Base-by-base conservation (phyloP, 2,113 vertebrate genomes). In the Mastomys coucha region DNA sequence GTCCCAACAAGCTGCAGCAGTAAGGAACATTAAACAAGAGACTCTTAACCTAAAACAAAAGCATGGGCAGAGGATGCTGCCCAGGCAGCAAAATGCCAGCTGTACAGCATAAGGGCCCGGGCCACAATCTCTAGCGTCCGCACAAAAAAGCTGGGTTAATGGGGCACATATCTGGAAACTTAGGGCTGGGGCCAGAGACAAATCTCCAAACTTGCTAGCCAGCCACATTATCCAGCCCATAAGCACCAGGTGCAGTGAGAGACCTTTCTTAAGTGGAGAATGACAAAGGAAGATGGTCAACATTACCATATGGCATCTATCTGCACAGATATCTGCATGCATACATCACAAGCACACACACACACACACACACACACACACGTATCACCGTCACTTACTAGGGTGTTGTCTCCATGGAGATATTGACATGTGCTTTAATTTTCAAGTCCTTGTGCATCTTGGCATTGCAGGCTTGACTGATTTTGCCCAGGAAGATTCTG, bases 401-500 rank as follows among this genome's bases (percentile, higher is more conserved):
- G 2, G 97, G 65, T 73, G 96, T 84, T 26, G 92, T 78, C 24
- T 98, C 96, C 85, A 99, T 97, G 7, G 98, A 99, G 93, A 99
- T 6, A 69, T 98, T 99, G 97, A 99, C 91, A 28, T 99, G 96
- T 1, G 99, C 98, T 60, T 97, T 98, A 93, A 99, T 98, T 98
- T 99, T 99, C 97, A 99, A 98, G 91, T 99, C 98, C 93, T 98
- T 99, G 91, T 98, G 98, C 78, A 99, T 97, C 45, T 98, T 96
- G 63, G n/a, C 90, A 89, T 99, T 97, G 5, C 95, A 97, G 82
- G 99, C 98, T 97, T 99, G 99, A 42, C 88, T 96, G 94, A 98
- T 98, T 96, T 99, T 97, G 8, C 99, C 99, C 99, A 99, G 98
- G 73, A 99, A 99, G 82, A 99, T 90, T 91, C 91, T 98, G 10